These are phyloP conservation scores for Moxostoma hubbsi DNA, from an alignment of 2,797 vertebrate genomes.

Conservation along the genomic window DNA sequence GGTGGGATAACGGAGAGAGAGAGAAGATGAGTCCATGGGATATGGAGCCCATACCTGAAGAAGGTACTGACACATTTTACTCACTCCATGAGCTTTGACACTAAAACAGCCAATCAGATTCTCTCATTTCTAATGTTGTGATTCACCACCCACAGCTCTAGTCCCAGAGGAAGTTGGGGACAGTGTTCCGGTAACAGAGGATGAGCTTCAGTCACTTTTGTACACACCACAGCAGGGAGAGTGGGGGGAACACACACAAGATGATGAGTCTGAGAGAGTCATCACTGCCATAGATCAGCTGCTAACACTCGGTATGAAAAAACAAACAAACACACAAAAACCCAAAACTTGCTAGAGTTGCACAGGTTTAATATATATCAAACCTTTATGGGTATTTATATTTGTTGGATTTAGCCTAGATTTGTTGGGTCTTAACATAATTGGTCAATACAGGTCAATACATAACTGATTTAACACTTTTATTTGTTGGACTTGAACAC, in stretches of 20 bases:
- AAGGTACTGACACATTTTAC: slow-evolving; percentile 74
- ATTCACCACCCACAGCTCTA: slow-evolving; percentile 74
- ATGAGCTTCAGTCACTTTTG: slow-evolving; percentile 89
- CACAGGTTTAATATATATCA: background rate
- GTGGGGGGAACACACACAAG: slow-evolving; percentile 90
- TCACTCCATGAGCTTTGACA: background rate
- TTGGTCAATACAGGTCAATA: no score
- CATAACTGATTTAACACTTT: no score
- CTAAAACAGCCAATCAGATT: background rate
- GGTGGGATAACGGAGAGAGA: slow-evolving; percentile 96
- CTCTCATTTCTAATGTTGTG: background rate
- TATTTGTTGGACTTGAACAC: no score
- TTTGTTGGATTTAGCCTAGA: no score
- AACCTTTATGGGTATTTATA: no score
- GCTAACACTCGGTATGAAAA: slow-evolving; percentile 85
- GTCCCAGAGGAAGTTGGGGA: slow-evolving; percentile 92
- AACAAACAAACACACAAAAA: background rate
- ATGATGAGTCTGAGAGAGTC: slow-evolving; percentile 93
- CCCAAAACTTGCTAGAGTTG: background rate
- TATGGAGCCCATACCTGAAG: slow-evolving; percentile 95
- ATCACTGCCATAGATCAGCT: slow-evolving; percentile 90
- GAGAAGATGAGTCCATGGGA: slow-evolving; percentile 99
- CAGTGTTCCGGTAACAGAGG: slow-evolving; percentile 91
- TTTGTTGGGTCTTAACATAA: no score
- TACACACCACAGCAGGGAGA: slow-evolving; percentile 95